Conservation (phyloP, 1,140 invertebrate genomes). For the Zaprionus ghesquierei region DNA sequence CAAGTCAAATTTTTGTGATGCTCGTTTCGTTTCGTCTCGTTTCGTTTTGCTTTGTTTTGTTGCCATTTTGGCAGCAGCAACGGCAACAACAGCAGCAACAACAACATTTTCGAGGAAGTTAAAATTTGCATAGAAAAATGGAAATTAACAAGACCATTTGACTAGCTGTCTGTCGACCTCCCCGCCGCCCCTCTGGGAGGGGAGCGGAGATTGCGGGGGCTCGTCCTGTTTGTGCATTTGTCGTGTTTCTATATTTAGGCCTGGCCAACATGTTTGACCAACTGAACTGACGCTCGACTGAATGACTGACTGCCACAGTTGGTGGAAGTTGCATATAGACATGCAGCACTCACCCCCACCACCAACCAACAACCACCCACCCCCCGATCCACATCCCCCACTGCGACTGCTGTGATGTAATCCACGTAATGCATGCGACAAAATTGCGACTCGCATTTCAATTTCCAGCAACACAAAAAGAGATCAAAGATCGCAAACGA, state of each 20-base stretch:
- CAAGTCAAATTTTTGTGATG: slow-evolving; percentile 74
- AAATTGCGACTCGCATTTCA: slow-evolving; percentile 74
- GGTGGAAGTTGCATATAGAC: slow-evolving; percentile 41
- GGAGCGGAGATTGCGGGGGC: background rate
- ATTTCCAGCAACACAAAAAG: slow-evolving; percentile 50
- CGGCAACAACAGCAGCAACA: background rate
- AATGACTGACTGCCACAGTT: slow-evolving; percentile 77
- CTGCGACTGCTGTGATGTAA: slow-evolving; percentile 57
- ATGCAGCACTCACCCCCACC: slow-evolving; percentile 1
- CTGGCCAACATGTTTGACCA: slow-evolving; percentile 75
- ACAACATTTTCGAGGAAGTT: slow-evolving; percentile 70
- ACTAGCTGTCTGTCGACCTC: slow-evolving; percentile 61
- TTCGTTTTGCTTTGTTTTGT: slow-evolving; percentile 36
- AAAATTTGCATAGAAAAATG: slow-evolving; percentile 82
- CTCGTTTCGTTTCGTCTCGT: slow-evolving; percentile 40
- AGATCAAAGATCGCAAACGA: slow-evolving; percentile 56
- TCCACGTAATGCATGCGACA: slow-evolving; percentile 76
- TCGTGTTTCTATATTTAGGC: slow-evolving; percentile 68
- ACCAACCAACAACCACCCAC: background rate
- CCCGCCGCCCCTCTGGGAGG: slow-evolving; percentile 4
- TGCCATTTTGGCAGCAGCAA: slow-evolving; percentile 64
- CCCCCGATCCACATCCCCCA: background rate
- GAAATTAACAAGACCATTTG: slow-evolving; percentile 82
- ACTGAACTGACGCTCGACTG: slow-evolving; percentile 79
- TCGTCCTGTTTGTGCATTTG: slow-evolving; percentile 67